phyloP scores from a whole-genome alignment of 2,888 invertebrate genomes.

The Panzeria rudis region DNA sequence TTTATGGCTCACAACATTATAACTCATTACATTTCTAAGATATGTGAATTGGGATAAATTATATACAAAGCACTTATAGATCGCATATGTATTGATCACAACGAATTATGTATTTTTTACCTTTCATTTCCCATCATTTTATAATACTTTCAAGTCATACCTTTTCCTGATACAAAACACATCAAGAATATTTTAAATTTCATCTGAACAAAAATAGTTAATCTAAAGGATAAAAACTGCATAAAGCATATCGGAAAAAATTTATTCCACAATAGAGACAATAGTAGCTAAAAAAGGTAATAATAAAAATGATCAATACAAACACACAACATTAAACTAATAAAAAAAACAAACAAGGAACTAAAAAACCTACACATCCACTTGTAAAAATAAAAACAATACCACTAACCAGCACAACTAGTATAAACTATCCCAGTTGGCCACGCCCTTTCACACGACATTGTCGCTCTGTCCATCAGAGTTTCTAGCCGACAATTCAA shows the following conservation, averaged over 20 bases:
- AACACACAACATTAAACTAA: conserved; percentile 23
- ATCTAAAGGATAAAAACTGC: conserved; percentile 24
- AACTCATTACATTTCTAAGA: no score
- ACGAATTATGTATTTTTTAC: no score
- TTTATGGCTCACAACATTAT: no score
- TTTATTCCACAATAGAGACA: not conserved
- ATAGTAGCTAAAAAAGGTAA: conserved; percentile 6
- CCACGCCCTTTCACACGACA: no score
- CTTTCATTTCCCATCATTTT: no score
- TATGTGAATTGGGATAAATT: no score
- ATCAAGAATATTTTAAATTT: not conserved
- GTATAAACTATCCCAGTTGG: no score
- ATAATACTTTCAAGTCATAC: not conserved
- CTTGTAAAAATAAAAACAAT: not conserved
- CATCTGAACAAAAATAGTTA: not conserved
- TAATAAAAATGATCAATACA: conserved; percentile 51
- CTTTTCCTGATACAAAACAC: not conserved
- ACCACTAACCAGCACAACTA: not conserved
- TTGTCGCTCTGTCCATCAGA: no score
- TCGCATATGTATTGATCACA: no score
- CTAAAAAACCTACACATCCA: not conserved
- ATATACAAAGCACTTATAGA: no score
- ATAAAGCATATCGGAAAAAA: conserved; percentile 5
- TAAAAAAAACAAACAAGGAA: not conserved
- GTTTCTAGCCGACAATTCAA: no score